These are phyloP conservation scores for Cyanoderma ruficeps DNA, from an alignment of 2,113 vertebrate genomes.

Conservation along the genomic window DNA sequence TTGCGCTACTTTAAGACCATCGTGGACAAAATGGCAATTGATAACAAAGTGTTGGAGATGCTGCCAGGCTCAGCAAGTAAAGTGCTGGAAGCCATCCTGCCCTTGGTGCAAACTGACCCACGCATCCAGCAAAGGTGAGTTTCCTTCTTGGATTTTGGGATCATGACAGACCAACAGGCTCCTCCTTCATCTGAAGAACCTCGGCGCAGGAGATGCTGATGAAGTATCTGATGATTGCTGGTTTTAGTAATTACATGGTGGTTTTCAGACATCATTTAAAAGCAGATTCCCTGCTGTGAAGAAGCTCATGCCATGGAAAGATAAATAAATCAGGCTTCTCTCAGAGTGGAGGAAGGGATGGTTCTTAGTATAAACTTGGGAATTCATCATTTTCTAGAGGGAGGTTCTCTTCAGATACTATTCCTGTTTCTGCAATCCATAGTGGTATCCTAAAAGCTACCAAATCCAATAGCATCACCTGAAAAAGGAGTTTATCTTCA, in stretches of 20 bases:
- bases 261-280: neutral
- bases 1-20: constrained; percentile 98
- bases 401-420: neutral
- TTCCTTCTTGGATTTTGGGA: neutral
- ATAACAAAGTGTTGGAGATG: constrained; percentile 96
- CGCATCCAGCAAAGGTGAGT: constrained; percentile 90
- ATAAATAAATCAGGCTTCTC: neutral
- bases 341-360: neutral
- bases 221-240: neutral
- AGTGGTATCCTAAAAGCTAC: neutral
- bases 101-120: constrained; percentile 89
- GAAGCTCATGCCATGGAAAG: neutral
- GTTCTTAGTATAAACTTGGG: neutral
- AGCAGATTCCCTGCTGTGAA: neutral
- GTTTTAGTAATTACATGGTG: neutral
- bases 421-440: neutral
- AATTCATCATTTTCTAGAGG: neutral
- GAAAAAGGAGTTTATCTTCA: constrained; percentile 7
- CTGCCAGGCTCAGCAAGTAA: constrained; percentile 96
- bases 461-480: constrained; percentile 9
- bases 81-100: constrained; percentile 94
- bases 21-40: constrained; percentile 97
- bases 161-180: neutral
- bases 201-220: neutral
- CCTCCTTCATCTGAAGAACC: neutral